Evolutionary conservation across 2,113 vertebrate genomes (phyloP).

Genomic region (Ammospiza caudacuta): DNA sequence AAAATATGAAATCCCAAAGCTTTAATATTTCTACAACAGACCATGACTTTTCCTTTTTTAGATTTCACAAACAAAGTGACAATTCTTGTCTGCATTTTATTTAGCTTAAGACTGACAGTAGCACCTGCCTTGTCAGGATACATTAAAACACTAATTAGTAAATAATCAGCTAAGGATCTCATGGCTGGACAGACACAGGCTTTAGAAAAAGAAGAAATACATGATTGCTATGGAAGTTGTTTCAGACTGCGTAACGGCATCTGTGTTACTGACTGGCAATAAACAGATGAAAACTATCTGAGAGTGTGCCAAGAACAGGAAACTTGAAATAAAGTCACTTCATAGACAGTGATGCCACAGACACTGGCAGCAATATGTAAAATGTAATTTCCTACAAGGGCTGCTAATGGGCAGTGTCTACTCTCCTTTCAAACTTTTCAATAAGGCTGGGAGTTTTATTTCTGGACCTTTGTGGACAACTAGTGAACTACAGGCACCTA

Average conservation of each 20-base stretch:
- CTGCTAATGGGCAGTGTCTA: background rate
- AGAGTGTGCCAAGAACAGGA: background rate
- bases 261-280: rapidly evolving
- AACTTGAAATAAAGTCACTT: background rate
- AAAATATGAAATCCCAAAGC: background rate
- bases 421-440: background rate
- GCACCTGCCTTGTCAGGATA: background rate
- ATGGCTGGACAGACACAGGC: background rate
- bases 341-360: background rate
- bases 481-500: background rate
- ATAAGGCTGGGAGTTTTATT: background rate
- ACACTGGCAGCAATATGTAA: background rate
- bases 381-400: background rate
- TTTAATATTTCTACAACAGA: background rate
- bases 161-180: background rate
- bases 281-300: background rate
- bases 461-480: background rate
- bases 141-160: background rate
- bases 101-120: background rate
- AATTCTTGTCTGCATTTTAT: background rate
- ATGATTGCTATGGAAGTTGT: background rate
- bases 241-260: background rate
- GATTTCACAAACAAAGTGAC: background rate
- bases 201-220: background rate
- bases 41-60: background rate